phyloP scores from a whole-genome alignment of 2,797 vertebrate species.

The Thalassophryne amazonica region DNA sequence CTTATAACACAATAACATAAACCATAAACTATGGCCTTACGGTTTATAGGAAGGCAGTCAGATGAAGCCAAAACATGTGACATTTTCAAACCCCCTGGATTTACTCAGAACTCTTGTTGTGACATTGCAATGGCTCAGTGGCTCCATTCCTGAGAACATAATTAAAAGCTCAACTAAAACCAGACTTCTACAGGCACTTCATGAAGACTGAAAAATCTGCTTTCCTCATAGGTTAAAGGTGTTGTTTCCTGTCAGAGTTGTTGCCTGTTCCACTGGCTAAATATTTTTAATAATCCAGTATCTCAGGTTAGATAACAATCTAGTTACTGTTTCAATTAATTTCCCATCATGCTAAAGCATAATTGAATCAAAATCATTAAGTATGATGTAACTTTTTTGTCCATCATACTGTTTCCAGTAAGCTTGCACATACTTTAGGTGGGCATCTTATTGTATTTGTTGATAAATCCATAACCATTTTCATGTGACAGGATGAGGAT shows the following conservation, averaged over 20 bases:
- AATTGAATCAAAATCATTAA: conserved; percentile 22
- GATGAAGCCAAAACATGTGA: too few species aligned
- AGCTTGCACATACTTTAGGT: not conserved
- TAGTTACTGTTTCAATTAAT: conserved; percentile 49
- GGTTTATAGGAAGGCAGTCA: too few species aligned
- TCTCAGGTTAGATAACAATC: conserved; percentile 36
- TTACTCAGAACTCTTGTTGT: not conserved
- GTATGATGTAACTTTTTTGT: conserved; percentile 3
- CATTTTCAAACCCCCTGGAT: too few species aligned
- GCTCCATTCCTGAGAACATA: not conserved
- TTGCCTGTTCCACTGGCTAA: conserved; percentile 26
- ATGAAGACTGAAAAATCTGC: not conserved
- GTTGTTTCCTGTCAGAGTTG: conserved; percentile 14
- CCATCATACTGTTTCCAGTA: not conserved
- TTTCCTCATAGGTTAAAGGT: not conserved
- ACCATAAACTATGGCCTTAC: too few species aligned
- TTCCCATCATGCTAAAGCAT: conserved; percentile 18
- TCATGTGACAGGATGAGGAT: too few species aligned
- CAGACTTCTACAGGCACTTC: not conserved
- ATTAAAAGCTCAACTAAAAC: not conserved
- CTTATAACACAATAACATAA: too few species aligned
- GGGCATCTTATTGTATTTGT: not conserved
- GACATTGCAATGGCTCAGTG: not conserved
- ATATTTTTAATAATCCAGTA: conserved; percentile 33
- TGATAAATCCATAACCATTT: not conserved